These are phyloP conservation scores for Erpetoichthys calabaricus DNA, from an alignment of 2,797 vertebrate genomes.

Conservation along the genomic window DNA sequence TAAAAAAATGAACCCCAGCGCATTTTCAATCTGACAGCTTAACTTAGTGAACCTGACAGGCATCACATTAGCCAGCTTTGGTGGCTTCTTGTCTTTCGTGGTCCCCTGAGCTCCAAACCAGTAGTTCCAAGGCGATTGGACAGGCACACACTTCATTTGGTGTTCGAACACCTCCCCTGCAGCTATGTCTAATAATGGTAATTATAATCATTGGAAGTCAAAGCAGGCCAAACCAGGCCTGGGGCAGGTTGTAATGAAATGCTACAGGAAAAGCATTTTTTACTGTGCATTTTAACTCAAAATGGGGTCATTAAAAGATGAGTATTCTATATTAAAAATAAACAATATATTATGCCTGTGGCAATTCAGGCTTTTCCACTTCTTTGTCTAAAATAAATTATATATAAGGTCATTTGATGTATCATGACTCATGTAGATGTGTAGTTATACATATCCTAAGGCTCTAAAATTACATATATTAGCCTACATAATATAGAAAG, in stretches of 20 bases:
- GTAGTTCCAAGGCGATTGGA: constrained; percentile 27
- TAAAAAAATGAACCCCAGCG: constrained; percentile 63
- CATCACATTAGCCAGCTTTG: constrained; percentile 58
- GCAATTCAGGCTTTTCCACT: constrained; percentile 22
- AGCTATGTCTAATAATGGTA: constrained; percentile 66
- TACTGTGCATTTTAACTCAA: constrained; percentile 36
- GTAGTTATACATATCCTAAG: too few relatives aligned
- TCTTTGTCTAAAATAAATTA: constrained; percentile 40
- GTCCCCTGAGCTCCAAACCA: constrained; percentile 29
- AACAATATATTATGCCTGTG: constrained; percentile 35
- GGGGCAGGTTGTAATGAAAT: constrained; percentile 34
- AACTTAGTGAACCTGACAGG: constrained; percentile 78
- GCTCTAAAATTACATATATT: too few relatives aligned
- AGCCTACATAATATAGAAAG: too few relatives aligned
- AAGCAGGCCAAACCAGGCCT: constrained; percentile 46
- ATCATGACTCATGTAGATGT: too few relatives aligned
- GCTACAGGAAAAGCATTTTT: constrained; percentile 34
- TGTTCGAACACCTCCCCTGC: constrained; percentile 44
- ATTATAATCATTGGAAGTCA: constrained; percentile 49
- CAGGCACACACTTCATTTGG: constrained; percentile 24
- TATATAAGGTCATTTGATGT: constrained; percentile 20
- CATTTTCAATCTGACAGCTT: constrained; percentile 59
- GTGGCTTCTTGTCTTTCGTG: constrained; percentile 42
- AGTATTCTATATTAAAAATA: constrained; percentile 47
- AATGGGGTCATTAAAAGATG: constrained; percentile 60